A percentile compares a stretch with the other conserved stretches of the same genome.
Evolutionary conservation across 2,888 invertebrate genomes (phyloP).

Genomic region (Drosophila merina): DNA sequence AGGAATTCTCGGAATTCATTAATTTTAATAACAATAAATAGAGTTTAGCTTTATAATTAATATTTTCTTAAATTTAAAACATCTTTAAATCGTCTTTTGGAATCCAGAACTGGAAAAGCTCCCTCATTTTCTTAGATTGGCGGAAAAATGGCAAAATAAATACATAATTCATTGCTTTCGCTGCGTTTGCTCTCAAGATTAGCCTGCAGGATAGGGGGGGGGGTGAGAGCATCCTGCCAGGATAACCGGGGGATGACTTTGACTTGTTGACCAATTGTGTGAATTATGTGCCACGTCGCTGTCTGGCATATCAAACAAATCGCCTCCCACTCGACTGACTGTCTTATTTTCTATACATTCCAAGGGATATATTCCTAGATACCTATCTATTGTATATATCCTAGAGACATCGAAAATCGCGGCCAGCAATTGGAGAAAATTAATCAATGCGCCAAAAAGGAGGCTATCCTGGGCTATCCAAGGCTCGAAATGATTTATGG

Average conservation of each 20-base stretch:
- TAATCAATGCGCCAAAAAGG: conserved; percentile 68
- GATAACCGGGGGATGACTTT: conserved; percentile 8
- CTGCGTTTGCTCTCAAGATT: conserved; percentile 18
- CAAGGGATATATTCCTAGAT: background rate
- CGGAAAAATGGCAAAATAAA: conserved; percentile 20
- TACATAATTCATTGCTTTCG: conserved; percentile 30
- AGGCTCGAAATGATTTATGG: conserved; percentile 70
- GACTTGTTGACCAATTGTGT: conserved; percentile 51
- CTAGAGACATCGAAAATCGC: conserved; percentile 32
- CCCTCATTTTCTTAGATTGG: background rate
- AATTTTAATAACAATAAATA: too few relatives aligned
- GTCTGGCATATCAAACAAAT: conserved; percentile 53
- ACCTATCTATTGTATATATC: background rate
- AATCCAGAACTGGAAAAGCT: background rate
- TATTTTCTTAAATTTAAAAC: background rate
- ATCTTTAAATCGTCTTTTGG: background rate
- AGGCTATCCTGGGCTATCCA: conserved; percentile 20
- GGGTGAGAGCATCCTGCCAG: conserved; percentile 1
- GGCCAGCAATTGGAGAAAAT: conserved; percentile 73
- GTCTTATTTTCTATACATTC: background rate
- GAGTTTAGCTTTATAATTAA: background rate
- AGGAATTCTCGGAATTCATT: too few relatives aligned
- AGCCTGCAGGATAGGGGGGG: conserved; percentile 3
- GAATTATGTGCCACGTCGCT: conserved; percentile 56
- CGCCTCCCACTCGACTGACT: background rate